Percentiles rank a stretch among this genome's conserved stretches.
Evolutionary conservation across 1,140 invertebrate genomes (phyloP).

Genomic region (Eubasilissa regina): DNA sequence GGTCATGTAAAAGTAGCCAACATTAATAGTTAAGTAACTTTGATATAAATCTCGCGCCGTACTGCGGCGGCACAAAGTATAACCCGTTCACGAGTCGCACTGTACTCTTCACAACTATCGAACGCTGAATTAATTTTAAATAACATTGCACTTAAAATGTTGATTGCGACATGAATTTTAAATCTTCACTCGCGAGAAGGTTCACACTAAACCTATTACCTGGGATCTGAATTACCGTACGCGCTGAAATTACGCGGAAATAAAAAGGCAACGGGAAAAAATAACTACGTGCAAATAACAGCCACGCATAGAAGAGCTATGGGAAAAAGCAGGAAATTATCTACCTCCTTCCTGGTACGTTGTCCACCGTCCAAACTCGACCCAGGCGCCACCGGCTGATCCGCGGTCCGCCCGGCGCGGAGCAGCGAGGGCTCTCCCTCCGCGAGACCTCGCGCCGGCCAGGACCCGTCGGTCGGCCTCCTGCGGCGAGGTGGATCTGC

Average conservation of each 20-base stretch:
- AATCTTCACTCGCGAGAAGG: too few species aligned
- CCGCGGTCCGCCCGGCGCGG: neutral
- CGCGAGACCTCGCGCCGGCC: neutral
- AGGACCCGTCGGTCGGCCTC: neutral
- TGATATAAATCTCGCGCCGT: too few species aligned
- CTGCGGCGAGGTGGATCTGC: neutral
- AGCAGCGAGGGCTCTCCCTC: neutral
- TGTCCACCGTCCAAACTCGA: neutral
- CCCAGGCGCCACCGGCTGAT: neutral
- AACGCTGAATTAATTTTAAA: too few species aligned
- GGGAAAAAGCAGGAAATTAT: constrained; percentile 22
- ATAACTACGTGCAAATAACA: neutral
- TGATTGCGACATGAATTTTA: too few species aligned
- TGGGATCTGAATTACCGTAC: constrained; percentile 5
- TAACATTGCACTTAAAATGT: too few species aligned
- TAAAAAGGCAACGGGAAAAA: constrained; percentile 38
- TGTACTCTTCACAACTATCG: too few species aligned
- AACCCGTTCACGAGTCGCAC: too few species aligned
- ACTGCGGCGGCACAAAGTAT: too few species aligned
- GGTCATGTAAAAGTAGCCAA: too few species aligned
- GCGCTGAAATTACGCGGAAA: neutral
- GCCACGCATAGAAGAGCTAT: neutral
- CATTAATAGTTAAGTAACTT: too few species aligned
- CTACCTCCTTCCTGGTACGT: constrained; percentile 12
- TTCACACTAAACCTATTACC: neutral